phyloP scores from a whole-genome alignment of 2,888 invertebrate species.

The Epinotia nisella region DNA sequence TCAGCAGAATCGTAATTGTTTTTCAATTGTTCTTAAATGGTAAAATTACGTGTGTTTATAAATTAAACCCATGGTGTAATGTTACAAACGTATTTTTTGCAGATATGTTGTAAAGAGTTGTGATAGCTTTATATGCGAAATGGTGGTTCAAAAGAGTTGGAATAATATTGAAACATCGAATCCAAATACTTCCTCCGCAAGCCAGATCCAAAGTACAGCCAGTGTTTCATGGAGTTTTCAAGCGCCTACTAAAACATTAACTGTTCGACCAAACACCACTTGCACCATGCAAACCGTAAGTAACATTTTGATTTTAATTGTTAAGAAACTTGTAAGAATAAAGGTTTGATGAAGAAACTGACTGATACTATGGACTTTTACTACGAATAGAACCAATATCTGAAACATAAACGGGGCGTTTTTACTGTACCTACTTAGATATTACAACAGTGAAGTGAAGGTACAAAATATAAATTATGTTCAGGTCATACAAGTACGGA shows the following conservation, averaged over 20 bases:
- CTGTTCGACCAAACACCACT: constrained; percentile 60
- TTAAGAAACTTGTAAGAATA: neutral
- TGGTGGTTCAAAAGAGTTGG: constrained; percentile 80
- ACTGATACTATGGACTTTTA: too few relatives aligned
- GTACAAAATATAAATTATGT: too few relatives aligned
- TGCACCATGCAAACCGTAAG: constrained; percentile 73
- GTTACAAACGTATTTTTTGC: constrained; percentile 3
- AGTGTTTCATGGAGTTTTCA: constrained; percentile 73
- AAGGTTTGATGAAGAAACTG: neutral
- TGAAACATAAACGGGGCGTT: too few relatives aligned
- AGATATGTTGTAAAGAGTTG: constrained; percentile 18
- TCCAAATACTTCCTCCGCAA: constrained; percentile 62
- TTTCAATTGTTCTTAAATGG: constrained; percentile 13
- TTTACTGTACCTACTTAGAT: too few relatives aligned
- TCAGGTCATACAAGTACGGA: too few relatives aligned
- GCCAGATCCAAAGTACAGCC: constrained; percentile 54
- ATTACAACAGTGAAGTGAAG: too few relatives aligned
- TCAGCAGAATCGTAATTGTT: constrained; percentile 26
- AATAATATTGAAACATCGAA: constrained; percentile 67
- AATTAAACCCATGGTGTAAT: constrained; percentile 23
- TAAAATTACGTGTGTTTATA: constrained; percentile 8
- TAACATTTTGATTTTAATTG: constrained; percentile 21
- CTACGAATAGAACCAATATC: too few relatives aligned
- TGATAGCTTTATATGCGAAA: constrained; percentile 60
- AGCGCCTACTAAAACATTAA: constrained; percentile 66